phyloP scores from a whole-genome alignment of 2,888 invertebrate species.

The Crossocerus cetratus region DNA sequence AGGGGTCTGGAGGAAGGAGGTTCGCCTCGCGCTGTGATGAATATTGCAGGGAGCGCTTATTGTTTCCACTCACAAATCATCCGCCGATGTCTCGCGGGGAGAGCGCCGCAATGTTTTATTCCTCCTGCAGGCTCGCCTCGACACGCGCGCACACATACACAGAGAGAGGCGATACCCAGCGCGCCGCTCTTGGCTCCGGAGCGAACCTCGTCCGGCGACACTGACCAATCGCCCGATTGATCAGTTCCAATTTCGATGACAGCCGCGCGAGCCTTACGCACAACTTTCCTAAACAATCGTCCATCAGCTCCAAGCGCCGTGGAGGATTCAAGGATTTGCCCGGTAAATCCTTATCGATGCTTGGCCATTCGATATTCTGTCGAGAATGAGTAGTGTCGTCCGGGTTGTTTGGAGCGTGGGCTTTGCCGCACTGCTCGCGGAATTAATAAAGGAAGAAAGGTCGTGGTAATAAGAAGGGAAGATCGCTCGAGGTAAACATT shows the following conservation, averaged over 20 bases:
- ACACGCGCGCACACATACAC: constrained; percentile 58
- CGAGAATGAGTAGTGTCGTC: neutral
- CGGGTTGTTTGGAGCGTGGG: neutral
- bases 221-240: constrained; percentile 49
- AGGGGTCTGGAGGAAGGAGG: constrained; percentile 47
- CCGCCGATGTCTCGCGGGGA: constrained; percentile 75
- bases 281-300: constrained; percentile 14
- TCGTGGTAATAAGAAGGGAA: constrained; percentile 36
- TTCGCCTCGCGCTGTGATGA: constrained; percentile 69
- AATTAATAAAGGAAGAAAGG: constrained; percentile 14
- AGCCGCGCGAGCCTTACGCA: constrained; percentile 8
- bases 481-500: constrained; percentile 51
- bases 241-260: constrained; percentile 38
- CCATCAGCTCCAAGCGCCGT: neutral
- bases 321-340: too few species aligned
- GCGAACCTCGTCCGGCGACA: neutral
- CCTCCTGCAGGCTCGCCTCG: constrained; percentile 58
- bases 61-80: constrained; percentile 77
- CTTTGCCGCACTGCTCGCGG: neutral
- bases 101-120: constrained; percentile 73
- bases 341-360: too few species aligned
- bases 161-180: constrained; percentile 31
- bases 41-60: constrained; percentile 76
- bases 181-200: too few species aligned
- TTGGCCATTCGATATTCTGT: neutral